phyloP scores from a whole-genome alignment of 2,888 invertebrate species.

The Drosophila emarginata region DNA sequence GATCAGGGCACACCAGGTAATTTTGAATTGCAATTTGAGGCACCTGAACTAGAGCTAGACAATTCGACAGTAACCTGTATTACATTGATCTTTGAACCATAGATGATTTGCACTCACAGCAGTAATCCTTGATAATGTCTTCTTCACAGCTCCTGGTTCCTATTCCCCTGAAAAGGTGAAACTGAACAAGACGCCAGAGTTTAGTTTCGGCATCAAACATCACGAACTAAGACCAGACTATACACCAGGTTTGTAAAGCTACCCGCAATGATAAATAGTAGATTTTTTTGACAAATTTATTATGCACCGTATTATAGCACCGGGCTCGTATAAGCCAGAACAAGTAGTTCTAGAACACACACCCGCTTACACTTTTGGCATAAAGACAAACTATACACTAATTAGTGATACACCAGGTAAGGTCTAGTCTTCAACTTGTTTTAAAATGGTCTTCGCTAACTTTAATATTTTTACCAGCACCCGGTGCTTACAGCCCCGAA shows the following conservation, averaged over 20 bases:
- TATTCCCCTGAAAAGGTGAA: slow-evolving; percentile 85
- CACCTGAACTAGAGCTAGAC: slow-evolving; percentile 26
- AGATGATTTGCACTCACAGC: neutral
- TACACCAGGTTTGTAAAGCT: slow-evolving; percentile 77
- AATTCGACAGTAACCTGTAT: slow-evolving; percentile 18
- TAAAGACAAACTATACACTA: slow-evolving; percentile 86
- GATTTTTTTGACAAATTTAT: neutral
- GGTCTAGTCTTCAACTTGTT: slow-evolving; percentile 69
- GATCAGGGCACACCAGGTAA: slow-evolving; percentile 81
- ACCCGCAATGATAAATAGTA: neutral
- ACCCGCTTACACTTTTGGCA: slow-evolving; percentile 88
- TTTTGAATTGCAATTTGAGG: slow-evolving; percentile 34
- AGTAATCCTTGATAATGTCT: slow-evolving; percentile 24
- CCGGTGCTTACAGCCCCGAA: slow-evolving; percentile 85
- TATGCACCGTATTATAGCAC: slow-evolving; percentile 52
- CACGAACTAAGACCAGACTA: slow-evolving; percentile 70
- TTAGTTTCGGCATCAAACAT: slow-evolving; percentile 84
- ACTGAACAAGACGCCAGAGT: slow-evolving; percentile 80
- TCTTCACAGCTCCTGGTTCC: slow-evolving; percentile 77
- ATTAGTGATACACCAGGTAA: slow-evolving; percentile 83
- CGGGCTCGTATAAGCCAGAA: slow-evolving; percentile 85
- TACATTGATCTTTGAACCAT: neutral
- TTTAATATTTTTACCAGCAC: slow-evolving; percentile 62
- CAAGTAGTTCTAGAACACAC: slow-evolving; percentile 84
- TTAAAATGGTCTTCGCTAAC: neutral